Evolutionary conservation across 2,797 vertebrate species (phyloP).

Genomic region (Chromobotia macracanthus): DNA sequence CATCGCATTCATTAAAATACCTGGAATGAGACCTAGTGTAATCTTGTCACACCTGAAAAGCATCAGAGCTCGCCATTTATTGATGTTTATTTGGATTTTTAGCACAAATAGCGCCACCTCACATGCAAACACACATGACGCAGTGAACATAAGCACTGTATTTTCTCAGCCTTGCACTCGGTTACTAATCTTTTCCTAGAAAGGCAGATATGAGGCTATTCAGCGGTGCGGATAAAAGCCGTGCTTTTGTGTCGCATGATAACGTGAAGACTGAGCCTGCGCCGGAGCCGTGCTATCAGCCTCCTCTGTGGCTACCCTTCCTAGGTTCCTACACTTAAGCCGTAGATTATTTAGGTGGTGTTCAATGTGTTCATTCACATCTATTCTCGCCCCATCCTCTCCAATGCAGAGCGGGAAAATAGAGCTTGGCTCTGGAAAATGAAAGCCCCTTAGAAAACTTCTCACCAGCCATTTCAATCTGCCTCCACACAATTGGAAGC

Average conservation of each 20-base stretch:
- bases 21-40: neutral
- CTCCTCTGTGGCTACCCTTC: conserved; percentile 54
- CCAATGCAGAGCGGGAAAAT: conserved; percentile 43
- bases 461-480: conserved; percentile 22
- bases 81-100: conserved; percentile 24
- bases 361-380: conserved; percentile 57
- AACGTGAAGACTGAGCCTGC: conserved; percentile 57
- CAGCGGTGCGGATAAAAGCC: conserved; percentile 64
- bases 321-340: conserved; percentile 62
- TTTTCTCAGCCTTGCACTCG: conserved; percentile 51
- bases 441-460: conserved; percentile 41
- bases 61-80: neutral
- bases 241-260: conserved; percentile 64
- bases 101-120: neutral
- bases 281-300: conserved; percentile 50
- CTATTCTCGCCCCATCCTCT: conserved; percentile 48
- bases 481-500: conserved; percentile 22
- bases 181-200: conserved; percentile 61
- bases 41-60: neutral
- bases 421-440: conserved; percentile 45
- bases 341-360: conserved; percentile 61
- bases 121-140: neutral
- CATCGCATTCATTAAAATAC: neutral
- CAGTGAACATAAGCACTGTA: conserved; percentile 32
- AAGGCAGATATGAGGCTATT: conserved; percentile 65